Base-by-base conservation (phyloP, 1,140 invertebrate species). In the Cydia pomonella region DNA sequence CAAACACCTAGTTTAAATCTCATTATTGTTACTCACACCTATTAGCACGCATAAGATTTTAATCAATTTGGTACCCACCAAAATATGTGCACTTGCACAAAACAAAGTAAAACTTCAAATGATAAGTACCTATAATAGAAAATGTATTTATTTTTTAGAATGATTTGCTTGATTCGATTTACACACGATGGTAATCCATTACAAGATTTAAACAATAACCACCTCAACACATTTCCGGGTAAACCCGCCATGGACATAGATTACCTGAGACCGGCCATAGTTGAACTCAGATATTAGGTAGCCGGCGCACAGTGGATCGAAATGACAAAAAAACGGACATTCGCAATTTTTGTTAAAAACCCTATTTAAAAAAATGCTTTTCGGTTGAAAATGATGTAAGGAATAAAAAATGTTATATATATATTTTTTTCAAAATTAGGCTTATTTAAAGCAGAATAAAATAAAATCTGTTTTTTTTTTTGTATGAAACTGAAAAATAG, bases 71-170 rank as follows among this genome's bases (percentile, higher is more conserved):
- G 10, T 23, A 59, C 9, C 53, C 23, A 12, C 53, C 5, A 59
- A n/a, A 10, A 21, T 59, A 59, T 59, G 18, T 13, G n/a, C 6
- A 59, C 16, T 59, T 10, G 53, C 21, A 59, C 23, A 59, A 18
- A n/a, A 18, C n/a, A 59, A 59, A 59, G n/a, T 23, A 59, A 59
- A 59, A 59, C 21, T 18, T 23, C 53, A 59, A 53, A n/a, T 53
- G 6, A 7, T 18, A n/a, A n/a, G n/a, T n/a, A n/a, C n/a, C n/a
- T n/a, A 53, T 47, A 16, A 53, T 53, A 53, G 50, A 21, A 18
- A 53, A 7, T 59, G 18, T n/a, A n/a, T 21, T 23, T 59, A 59
- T 12, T 10, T 59, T 2, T n/a, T 9, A 59, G 10, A 59, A 59
- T 7, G 47, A n/a, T 50, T 50, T n/a, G 16, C 16, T n/a, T 7